Evolutionary conservation across 2,888 invertebrate genomes (phyloP), one percentile per base, ranked within the genome.

Genomic region (Perizoma flavofasciatum): DNA sequence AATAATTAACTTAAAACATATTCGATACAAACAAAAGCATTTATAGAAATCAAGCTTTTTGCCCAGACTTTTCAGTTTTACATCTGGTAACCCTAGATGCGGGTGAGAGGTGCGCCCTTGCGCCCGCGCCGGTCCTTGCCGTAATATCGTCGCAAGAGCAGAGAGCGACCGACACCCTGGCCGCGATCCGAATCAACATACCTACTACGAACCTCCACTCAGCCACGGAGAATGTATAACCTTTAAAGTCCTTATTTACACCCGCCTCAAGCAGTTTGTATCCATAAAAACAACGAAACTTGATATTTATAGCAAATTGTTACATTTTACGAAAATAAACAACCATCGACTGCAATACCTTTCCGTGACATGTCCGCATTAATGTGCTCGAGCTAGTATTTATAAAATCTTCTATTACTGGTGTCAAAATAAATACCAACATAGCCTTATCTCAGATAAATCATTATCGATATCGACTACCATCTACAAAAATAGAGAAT

Each of bases 61-160:
- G 22, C 3, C 3, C 3, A 22, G 22, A 22, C 22, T 22, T 22
- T 22, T 22, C 22, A 22, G 22, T 22, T 22, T 22, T 22, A 22
- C 22, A 22, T 22, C 1, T 22, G 22, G 22, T 22, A 22, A 22
- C 22, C 22, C 22, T 22, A 22, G 22, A n/a, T 41, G 41, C 45
- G 44, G 86, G 91, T 89, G 90, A 91, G 88, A 89, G 91, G 91
- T 66, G 77, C 86, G 90, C 90, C 90, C 90, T 91, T 90, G 89
- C 79, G 65, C 70, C 9, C 37, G 7, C 35, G 8, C 49, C 70
- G 71, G 75, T 82, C 81, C 79, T 83, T 85, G 85, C 80, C 78
- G 68, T 85, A 85, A 86, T 83, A 83, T 85, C 83, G 82, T 78
- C 77, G 81, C 69, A 71, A 81, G 80, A 81, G 82, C 81, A 83